phyloP scores from a whole-genome alignment of 1,140 invertebrate genomes.

The Gonioctena quinquepunctata region DNA sequence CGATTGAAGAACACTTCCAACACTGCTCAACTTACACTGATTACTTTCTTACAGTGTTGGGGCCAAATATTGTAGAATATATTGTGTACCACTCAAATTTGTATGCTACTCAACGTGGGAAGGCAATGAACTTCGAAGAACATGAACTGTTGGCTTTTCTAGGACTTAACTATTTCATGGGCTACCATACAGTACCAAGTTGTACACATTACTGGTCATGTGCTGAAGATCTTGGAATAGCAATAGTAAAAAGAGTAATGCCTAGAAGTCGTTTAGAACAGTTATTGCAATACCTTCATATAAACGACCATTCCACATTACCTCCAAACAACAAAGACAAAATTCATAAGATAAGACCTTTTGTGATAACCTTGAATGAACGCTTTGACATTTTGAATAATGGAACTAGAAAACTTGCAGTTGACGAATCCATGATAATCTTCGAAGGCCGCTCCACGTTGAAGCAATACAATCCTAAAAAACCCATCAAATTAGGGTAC shows the following conservation, averaged over 20 bases:
- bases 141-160: conserved; percentile 8
- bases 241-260: background rate
- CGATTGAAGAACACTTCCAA: conserved; percentile 3
- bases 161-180: conserved; percentile 1
- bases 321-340: background rate
- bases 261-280: background rate
- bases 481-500: conserved; percentile 58
- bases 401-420: conserved; percentile 3
- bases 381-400: background rate
- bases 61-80: background rate
- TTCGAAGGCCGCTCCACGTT: conserved; percentile 49
- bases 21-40: conserved; percentile 9
- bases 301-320: background rate
- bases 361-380: conserved; percentile 4
- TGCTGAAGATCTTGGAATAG: conserved; percentile 4
- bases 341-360: conserved; percentile 8
- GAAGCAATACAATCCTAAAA: conserved; percentile 57
- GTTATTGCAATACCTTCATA: background rate
- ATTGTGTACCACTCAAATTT: background rate
- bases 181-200: conserved; percentile 7
- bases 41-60: conserved; percentile 9
- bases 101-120: conserved; percentile 4
- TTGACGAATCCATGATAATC: conserved; percentile 35
- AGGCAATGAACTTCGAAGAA: conserved; percentile 6
- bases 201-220: conserved; percentile 1